A percentile compares a stretch with the other conserved stretches of the same genome.
Evolutionary conservation across 2,888 invertebrate species (phyloP).

Genomic region (Cartodere bifasciata): DNA sequence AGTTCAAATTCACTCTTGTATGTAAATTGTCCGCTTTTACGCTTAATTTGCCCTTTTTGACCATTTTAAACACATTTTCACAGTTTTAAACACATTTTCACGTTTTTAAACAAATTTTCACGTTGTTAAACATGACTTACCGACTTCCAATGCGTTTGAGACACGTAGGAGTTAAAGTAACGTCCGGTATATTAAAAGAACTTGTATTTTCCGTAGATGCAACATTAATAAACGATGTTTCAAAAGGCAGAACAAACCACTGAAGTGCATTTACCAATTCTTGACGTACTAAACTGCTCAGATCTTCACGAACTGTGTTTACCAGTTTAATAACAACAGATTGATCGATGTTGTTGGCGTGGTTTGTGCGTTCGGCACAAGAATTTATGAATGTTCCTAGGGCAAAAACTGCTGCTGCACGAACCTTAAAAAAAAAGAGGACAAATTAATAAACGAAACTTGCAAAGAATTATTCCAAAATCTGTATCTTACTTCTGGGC

Average conservation of each 20-base stretch:
- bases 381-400: slow-evolving; percentile 88
- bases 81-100: too few species aligned
- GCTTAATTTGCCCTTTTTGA: too few species aligned
- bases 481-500: slow-evolving; percentile 80
- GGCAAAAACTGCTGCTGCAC: slow-evolving; percentile 90
- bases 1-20: too few species aligned
- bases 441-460: neutral
- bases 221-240: slow-evolving; percentile 74
- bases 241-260: slow-evolving; percentile 77
- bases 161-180: slow-evolving; percentile 24
- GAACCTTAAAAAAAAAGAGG: slow-evolving; percentile 41
- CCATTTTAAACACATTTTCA: too few species aligned
- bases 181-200: slow-evolving; percentile 16
- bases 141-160: slow-evolving; percentile 28
- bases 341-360: slow-evolving; percentile 89
- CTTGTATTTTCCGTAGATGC: slow-evolving; percentile 44
- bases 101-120: too few species aligned
- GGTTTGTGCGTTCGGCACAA: slow-evolving; percentile 72
- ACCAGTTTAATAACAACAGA: slow-evolving; percentile 81
- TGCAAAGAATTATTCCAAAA: neutral
- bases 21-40: too few species aligned
- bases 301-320: slow-evolving; percentile 60
- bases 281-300: slow-evolving; percentile 75
- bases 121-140: too few species aligned
- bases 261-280: slow-evolving; percentile 80